Base-by-base conservation (phyloP, 2,797 vertebrate species). In the Leucoraja ocellata region DNA sequence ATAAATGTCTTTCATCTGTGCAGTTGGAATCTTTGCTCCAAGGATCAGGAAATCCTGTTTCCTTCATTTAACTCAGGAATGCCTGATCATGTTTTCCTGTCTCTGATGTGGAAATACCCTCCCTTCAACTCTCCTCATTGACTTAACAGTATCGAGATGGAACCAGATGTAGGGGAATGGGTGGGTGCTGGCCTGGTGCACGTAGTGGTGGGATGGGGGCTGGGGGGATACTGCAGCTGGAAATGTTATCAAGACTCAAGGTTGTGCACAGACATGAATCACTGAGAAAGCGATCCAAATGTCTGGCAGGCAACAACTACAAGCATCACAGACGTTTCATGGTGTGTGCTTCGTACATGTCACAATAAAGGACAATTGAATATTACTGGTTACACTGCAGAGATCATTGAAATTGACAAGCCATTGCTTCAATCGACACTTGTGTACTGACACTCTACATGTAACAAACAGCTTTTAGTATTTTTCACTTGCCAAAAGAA, bases 1-100 rank as follows among this genome's bases (percentile, higher is more conserved):
- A 16, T 54, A 92, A 36, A 73, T 92, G 3, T 54, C 36, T 92
- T 46, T 8, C 54, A 54, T 46, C 46, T 0, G 6, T 46, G 8
- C 23, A 74, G 61, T 39, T 76, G 71, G 39, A 73, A 23, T 74
- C 65, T 63, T 46, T 65, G 14, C 90, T 58, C 71, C 90, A 54
- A 9, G 90, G 74, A 18, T 8, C 71, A 74, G 90, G 90, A 92
- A 92, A 76, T 76, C 90, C 71, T 73, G 90, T 58, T 76, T 92
- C 71, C 39, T 92, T 92, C 88, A 73, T 46, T 91, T 39, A 46
- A 11, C 88, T 91, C 11, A 58, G 71, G 71, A 92, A n/a, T 76
- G 90, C 71, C 23, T 58, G 71, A 23, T 76, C 39, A 79, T n/a
- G 28, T 11, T 76, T 92, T 92, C 90, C 71, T 54, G 36, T 76